phyloP scores from a whole-genome alignment of 2,888 invertebrate species.

The Thecophora atra region DNA sequence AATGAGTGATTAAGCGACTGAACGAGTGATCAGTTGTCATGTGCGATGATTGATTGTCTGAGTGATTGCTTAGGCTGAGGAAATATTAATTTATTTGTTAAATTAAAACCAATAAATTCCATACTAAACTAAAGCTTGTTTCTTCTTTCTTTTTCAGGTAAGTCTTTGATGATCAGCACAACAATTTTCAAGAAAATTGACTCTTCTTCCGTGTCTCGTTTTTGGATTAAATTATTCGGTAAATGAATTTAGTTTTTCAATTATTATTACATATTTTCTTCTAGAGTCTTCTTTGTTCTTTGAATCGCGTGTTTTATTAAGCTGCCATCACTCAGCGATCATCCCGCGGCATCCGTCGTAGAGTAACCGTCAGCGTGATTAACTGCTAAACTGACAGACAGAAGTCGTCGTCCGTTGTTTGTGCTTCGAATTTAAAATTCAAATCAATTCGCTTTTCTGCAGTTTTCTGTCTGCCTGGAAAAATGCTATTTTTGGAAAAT shows the following conservation, averaged over 20 bases:
- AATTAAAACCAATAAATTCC: too few species aligned
- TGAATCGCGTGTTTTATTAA: too few species aligned
- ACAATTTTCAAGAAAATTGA: too few species aligned
- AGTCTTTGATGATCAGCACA: too few species aligned
- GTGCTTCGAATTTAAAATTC: conserved; percentile 21
- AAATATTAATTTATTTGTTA: too few species aligned
- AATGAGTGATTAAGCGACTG: conserved; percentile 8
- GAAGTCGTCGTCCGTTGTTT: background rate
- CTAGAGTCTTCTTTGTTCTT: background rate
- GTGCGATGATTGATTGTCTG: conserved; percentile 31
- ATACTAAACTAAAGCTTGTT: conserved; percentile 1
- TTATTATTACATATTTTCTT: background rate
- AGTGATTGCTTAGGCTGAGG: background rate
- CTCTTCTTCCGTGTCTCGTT: conserved; percentile 13
- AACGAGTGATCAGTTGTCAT: too few species aligned
- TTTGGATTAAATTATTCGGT: background rate
- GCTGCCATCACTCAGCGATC: conserved; percentile 14
- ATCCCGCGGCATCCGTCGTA: background rate
- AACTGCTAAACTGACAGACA: conserved; percentile 26
- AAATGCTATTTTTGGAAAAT: background rate
- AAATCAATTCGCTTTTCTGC: conserved; percentile 7
- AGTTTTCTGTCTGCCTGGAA: background rate
- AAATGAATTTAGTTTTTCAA: too few species aligned
- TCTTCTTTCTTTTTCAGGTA: conserved; percentile 42
- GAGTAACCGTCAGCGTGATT: background rate